Evolutionary conservation across 2,113 vertebrate genomes (phyloP), one percentile per base, ranked within the genome.

Genomic region (Labeo catla): DNA sequence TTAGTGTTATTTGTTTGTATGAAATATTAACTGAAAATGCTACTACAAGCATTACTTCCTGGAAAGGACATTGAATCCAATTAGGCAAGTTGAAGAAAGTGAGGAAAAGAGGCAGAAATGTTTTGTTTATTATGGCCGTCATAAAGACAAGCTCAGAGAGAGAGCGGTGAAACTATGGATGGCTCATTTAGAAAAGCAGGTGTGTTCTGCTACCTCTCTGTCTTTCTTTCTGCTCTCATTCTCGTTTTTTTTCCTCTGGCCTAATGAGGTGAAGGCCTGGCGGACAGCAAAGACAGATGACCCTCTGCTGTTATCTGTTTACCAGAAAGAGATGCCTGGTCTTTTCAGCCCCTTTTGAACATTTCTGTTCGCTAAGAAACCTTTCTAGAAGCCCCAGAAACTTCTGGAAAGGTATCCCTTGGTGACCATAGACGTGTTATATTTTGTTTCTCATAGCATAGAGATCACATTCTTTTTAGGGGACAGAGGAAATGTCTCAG

Each of bases 161-260:
- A 43, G 28, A 59, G 43, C 6, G 72, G 54, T 21, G 43, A 66
- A 76, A 77, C 23, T 85, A 65, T 66, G 61, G 70, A 45, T 16
- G 12, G 6, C 43, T 84, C 76, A 81, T 81, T 81, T 84, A 76
- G 47, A 87, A 50, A 16, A 78, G 86, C 80, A 88, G 74, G 73
- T 73, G 52, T 73, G n/a, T 57, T 49, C 78, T 28, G 8, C 13
- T 72, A 83, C 45, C 49, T 61, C 50, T 59, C 61, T 72, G 21
- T 81, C 73, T 79, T n/a, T 57, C 72, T 82, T 65, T 83, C 36
- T 59, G 43, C 65, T 65, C 73, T 21, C 7, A 59, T 59, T 59
- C 19, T 59, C 36, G 50, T 23, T 74, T 61, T 23, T 63, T 36
- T 87, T 57, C 11, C 43, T 76, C 7, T 23, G n/a, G 59, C 39